phyloP scores from a whole-genome alignment of 2,797 vertebrate species.

The Oophaga sylvatica region DNA sequence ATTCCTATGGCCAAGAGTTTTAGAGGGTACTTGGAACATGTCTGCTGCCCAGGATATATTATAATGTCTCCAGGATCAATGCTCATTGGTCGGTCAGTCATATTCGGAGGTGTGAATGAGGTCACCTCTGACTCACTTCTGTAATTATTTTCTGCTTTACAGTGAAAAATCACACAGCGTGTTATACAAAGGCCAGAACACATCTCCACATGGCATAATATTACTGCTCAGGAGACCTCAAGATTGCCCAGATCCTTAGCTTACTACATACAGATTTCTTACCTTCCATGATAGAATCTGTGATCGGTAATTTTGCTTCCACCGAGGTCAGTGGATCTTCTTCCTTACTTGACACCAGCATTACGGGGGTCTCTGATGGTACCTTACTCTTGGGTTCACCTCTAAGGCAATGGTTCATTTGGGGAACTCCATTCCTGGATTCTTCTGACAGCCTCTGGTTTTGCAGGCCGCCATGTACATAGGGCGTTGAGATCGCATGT shows the following conservation, averaged over 20 bases:
- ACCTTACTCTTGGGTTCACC: constrained; percentile 10
- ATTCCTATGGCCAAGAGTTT: neutral
- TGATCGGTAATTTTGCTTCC: neutral
- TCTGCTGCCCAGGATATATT: neutral
- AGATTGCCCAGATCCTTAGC: neutral
- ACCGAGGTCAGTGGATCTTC: neutral
- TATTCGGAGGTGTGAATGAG: constrained; percentile 14
- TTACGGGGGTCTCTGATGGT: neutral
- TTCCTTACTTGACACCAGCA: neutral
- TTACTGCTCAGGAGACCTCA: neutral
- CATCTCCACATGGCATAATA: neutral
- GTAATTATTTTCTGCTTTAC: constrained; percentile 1
- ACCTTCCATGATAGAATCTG: constrained; percentile 63
- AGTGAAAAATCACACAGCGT: neutral
- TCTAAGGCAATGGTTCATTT: constrained; percentile 5
- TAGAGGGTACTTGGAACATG: constrained; percentile 3
- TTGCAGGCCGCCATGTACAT: neutral
- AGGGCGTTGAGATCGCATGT: neutral
- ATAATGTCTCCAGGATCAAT: neutral
- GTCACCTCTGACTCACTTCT: constrained; percentile 7
- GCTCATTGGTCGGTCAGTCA: constrained; percentile 4
- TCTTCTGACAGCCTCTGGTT: constrained; percentile 31
- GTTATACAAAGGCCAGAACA: neutral
- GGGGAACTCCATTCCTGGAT: constrained; percentile 34
- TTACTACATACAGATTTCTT: constrained; percentile 49